Evolutionary conservation across 1,140 invertebrate species (phyloP).

Genomic region (Rhopalosiphum padi): DNA sequence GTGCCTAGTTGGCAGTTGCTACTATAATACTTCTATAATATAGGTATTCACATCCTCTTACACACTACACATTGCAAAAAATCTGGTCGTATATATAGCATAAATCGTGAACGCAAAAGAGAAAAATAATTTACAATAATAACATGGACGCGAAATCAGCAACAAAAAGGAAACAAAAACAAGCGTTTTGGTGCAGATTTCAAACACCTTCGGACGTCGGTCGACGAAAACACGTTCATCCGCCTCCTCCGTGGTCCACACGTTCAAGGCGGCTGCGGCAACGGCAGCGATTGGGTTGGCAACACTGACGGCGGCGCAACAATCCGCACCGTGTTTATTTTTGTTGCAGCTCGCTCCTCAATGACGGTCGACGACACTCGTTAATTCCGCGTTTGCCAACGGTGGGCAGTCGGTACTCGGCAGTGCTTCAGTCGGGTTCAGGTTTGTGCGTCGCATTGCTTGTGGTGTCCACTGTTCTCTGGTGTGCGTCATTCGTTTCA

Average conservation of each 20-base stretch:
- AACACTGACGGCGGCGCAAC: background rate
- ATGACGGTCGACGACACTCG: background rate
- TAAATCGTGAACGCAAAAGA: background rate
- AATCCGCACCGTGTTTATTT: constrained; percentile 46
- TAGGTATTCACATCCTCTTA: too few relatives aligned
- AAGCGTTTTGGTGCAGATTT: background rate
- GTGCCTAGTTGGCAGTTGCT: too few relatives aligned
- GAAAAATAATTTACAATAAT: background rate
- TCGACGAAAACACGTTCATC: background rate
- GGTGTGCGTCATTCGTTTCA: background rate
- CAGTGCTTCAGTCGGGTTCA: constrained; percentile 29
- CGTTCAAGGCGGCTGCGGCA: background rate
- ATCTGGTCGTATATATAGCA: background rate
- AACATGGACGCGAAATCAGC: background rate
- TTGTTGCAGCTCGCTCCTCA: constrained; percentile 8
- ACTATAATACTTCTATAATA: too few relatives aligned
- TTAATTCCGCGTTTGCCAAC: background rate
- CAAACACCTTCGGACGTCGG: background rate
- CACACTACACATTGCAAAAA: background rate
- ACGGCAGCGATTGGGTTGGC: background rate
- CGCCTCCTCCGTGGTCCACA: background rate
- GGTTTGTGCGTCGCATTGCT: background rate
- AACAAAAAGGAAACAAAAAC: background rate
- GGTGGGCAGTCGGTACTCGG: background rate
- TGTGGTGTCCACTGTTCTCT: background rate